These are phyloP conservation scores for Melanotaenia parkinsoni DNA, from an alignment of 2,797 vertebrate genomes.

Conservation along the genomic window DNA sequence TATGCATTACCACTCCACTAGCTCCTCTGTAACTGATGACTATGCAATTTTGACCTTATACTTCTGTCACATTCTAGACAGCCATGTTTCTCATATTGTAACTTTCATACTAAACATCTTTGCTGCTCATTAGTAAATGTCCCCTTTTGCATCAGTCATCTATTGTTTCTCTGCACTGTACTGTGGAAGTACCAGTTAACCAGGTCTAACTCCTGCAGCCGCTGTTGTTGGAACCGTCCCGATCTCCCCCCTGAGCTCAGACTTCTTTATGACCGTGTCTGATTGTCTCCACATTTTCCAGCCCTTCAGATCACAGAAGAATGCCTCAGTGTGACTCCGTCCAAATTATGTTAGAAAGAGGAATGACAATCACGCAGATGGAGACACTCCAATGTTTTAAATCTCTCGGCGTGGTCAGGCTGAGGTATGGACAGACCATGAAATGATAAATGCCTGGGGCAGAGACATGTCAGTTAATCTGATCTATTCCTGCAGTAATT, in stretches of 20 bases:
- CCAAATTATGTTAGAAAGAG: conserved; percentile 53
- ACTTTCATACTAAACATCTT: conserved; percentile 8
- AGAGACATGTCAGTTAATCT: neutral
- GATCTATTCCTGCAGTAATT: neutral
- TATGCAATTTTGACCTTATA: conserved; percentile 30
- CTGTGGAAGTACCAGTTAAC: conserved; percentile 31
- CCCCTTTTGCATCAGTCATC: conserved; percentile 19
- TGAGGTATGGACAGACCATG: conserved; percentile 10
- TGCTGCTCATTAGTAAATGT: conserved; percentile 17
- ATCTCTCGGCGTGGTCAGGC: conserved; percentile 19
- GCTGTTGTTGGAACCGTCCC: conserved; percentile 32
- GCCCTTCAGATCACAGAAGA: conserved; percentile 56
- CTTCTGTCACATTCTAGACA: conserved; percentile 25
- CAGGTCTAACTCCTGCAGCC: conserved; percentile 33
- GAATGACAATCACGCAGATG: conserved; percentile 58
- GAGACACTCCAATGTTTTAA: conserved; percentile 45
- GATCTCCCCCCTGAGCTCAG: conserved; percentile 34
- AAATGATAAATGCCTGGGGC: conserved; percentile 1
- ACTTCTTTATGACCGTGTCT: conserved; percentile 60
- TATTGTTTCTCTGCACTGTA: conserved; percentile 42
- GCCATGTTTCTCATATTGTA: conserved; percentile 3
- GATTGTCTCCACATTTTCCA: conserved; percentile 71
- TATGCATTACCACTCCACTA: conserved; percentile 36
- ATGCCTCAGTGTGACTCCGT: conserved; percentile 42
- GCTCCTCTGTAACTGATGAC: conserved; percentile 11